phyloP scores from a whole-genome alignment of 2,797 vertebrate genomes.

The Eulemur mongoz region DNA sequence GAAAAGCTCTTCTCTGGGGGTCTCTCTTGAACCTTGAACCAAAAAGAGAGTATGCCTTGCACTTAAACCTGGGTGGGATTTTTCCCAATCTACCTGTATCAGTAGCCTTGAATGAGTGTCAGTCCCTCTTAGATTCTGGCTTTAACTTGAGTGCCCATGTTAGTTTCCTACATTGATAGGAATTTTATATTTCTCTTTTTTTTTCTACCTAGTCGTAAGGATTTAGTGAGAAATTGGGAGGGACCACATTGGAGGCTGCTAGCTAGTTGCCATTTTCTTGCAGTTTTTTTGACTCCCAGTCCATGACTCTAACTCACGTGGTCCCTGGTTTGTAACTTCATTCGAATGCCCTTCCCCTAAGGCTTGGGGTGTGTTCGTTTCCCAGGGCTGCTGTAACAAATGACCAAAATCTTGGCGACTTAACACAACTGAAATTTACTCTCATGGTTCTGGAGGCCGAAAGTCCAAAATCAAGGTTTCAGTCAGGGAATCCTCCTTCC shows the following conservation, averaged over 20 bases:
- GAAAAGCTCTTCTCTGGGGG: neutral
- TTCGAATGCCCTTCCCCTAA: neutral
- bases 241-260: neutral
- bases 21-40: neutral
- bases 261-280: neutral
- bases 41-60: neutral
- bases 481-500: too few species aligned
- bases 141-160: neutral
- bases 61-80: neutral
- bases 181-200: neutral
- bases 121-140: neutral
- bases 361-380: neutral
- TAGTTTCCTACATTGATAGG: neutral
- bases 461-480: neutral
- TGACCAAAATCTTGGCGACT: neutral
- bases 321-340: neutral
- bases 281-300: neutral
- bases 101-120: neutral
- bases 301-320: neutral
- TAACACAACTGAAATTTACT: neutral
- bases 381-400: neutral
- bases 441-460: neutral
- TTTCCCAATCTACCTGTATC: neutral
- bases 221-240: neutral
- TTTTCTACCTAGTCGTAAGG: neutral